Evolutionary conservation across 2,113 vertebrate genomes (phyloP).

Genomic region (Suncus etruscus): DNA sequence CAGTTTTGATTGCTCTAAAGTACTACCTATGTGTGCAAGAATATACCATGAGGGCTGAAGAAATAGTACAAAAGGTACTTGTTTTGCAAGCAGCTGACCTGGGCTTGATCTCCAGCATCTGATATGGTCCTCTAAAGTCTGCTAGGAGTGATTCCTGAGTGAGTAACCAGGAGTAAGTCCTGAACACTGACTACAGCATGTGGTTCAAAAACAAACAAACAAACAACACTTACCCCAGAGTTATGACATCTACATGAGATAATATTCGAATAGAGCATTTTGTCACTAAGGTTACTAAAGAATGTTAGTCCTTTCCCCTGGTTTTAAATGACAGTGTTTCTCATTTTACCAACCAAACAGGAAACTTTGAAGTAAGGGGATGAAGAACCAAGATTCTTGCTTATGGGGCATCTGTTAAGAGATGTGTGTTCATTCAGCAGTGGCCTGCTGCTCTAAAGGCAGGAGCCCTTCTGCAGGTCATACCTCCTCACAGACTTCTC

Average conservation of each 20-base stretch:
- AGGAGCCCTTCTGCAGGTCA: background rate
- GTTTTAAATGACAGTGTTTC: constrained; percentile 18
- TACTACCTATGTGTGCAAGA: background rate
- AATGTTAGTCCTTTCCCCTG: constrained; percentile 15
- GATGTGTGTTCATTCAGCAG: background rate
- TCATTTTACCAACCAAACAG: background rate
- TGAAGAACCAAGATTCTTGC: background rate
- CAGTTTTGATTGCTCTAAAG: constrained; percentile 28
- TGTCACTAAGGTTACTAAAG: background rate
- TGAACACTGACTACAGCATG: no score
- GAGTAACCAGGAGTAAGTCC: no score
- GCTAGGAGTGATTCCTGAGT: no score
- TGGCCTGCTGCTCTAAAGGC: background rate
- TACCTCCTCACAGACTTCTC: constrained; percentile 99
- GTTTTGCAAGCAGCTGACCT: no score
- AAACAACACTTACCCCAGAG: background rate
- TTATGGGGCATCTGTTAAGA: no score
- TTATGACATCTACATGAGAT: background rate
- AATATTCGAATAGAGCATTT: background rate
- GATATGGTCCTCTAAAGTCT: no score
- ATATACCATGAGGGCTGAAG: no score
- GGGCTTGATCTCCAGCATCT: no score
- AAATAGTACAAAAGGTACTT: no score
- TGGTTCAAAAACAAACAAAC: no score
- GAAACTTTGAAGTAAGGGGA: constrained; percentile 10